A percentile compares a stretch with the other conserved stretches of the same genome.
These are phyloP conservation scores for Metallyticus violacea DNA, from an alignment of 2,888 invertebrate genomes.

Conservation along the genomic window DNA sequence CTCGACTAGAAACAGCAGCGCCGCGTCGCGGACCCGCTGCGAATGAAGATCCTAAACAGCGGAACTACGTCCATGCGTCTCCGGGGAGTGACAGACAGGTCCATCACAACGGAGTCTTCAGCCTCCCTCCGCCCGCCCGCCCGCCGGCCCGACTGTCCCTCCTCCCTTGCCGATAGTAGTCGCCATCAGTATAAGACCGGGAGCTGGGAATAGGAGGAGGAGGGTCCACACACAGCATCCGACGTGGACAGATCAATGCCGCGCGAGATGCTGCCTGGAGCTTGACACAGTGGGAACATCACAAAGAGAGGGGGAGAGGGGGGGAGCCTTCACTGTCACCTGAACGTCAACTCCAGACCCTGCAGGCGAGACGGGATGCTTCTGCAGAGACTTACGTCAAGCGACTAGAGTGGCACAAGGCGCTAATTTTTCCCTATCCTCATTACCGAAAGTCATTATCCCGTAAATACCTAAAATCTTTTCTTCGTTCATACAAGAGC, in stretches of 20 bases:
- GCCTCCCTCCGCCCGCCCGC: constrained; percentile 32
- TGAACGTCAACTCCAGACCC: constrained; percentile 33
- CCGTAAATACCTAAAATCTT: too few relatives aligned
- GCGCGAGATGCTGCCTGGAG: neutral
- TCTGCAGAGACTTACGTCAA: constrained; percentile 10
- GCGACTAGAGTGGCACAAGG: constrained; percentile 26
- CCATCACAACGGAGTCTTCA: constrained; percentile 17
- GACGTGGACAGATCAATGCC: constrained; percentile 34
- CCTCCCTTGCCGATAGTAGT: constrained; percentile 37
- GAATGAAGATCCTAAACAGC: constrained; percentile 19
- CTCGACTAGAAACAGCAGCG: neutral
- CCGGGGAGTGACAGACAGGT: constrained; percentile 33
- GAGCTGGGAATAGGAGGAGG: too few relatives aligned
- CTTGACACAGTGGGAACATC: constrained; percentile 13
- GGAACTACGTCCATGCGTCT: neutral
- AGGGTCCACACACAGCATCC: too few relatives aligned
- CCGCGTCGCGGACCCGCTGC: neutral
- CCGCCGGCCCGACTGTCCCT: constrained; percentile 35
- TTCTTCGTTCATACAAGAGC: too few relatives aligned
- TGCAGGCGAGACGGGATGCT: constrained; percentile 4
- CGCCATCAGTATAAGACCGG: neutral
- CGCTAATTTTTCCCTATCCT: neutral
- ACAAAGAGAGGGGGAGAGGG: constrained; percentile 12
- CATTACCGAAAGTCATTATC: neutral
- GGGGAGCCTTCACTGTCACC: constrained; percentile 35